Percentiles rank a stretch among this genome's conserved stretches.
phyloP scores from a whole-genome alignment of 2,113 vertebrate genomes.

The Alethe diademata region DNA sequence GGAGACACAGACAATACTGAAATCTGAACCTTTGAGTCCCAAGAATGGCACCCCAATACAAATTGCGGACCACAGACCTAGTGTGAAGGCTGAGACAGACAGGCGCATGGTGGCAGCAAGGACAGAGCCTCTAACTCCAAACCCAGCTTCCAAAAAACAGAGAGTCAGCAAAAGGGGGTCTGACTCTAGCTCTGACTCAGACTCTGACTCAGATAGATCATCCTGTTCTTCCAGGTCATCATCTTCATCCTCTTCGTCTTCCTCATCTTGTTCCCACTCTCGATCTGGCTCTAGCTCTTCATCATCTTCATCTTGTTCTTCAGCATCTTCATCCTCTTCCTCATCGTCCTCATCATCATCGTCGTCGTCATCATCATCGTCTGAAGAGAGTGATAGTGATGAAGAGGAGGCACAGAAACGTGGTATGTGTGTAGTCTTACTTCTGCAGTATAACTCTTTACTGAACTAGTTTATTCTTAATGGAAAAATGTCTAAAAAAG shows the following conservation, averaged over 20 bases:
- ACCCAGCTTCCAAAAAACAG: slow-evolving; percentile 89
- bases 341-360: slow-evolving; percentile 87
- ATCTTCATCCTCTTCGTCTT: slow-evolving; percentile 87
- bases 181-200: slow-evolving; percentile 87
- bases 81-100: slow-evolving; percentile 71
- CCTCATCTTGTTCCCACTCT: slow-evolving; percentile 90
- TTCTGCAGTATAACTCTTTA: slow-evolving; percentile 11
- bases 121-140: slow-evolving; percentile 93
- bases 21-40: slow-evolving; percentile 80
- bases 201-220: slow-evolving; percentile 88
- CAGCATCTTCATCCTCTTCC: slow-evolving; percentile 76
- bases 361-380: slow-evolving; percentile 91
- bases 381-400: slow-evolving; percentile 91
- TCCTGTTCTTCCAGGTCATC: slow-evolving; percentile 95
- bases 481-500: neutral
- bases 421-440: slow-evolving; percentile 68
- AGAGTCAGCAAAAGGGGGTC: slow-evolving; percentile 78
- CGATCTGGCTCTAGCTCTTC: slow-evolving; percentile 88
- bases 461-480: neutral
- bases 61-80: slow-evolving; percentile 79
- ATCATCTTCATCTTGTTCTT: slow-evolving; percentile 82
- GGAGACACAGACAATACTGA: slow-evolving; percentile 71
- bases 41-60: slow-evolving; percentile 74
- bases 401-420: slow-evolving; percentile 79
- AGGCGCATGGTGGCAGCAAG: slow-evolving; percentile 92